Base-by-base conservation (phyloP, 2,888 invertebrate species). In the Eupelmus urozonus region DNA sequence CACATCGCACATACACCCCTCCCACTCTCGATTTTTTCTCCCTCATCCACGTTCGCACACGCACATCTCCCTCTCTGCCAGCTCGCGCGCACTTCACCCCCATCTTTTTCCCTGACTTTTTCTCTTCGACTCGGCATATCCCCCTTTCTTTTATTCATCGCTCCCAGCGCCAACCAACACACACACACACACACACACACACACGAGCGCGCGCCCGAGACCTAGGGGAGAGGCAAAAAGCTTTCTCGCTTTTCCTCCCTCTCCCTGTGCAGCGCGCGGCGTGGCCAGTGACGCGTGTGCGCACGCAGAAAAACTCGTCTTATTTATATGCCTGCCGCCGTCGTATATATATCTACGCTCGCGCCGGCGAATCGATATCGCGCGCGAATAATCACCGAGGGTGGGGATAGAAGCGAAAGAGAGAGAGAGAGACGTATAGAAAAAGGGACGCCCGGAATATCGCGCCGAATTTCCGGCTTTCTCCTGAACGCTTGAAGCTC, bases 271-370 rank as follows among this genome's bases (percentile, higher is more conserved):
- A 13, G 45, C 45, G 86, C 82, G 86, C 84, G 86, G 86, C 86
- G 87, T 84, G 85, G 85, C 82, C 88, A 88, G 87, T 88, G 88
- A 88, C 88, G 88, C 88, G 88, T 88, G 86, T 87, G 88, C 78
- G 80, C 87, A 88, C 88, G 87, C 87, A 87, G 88, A 88, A 88
- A 78, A 88, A 88, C 88, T 88, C 88, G 87, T 86, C 88, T 88
- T 88, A 88, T 88, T 89, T 88, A 88, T 88, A 87, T 87, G 87
- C 86, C 85, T 84, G 83, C 83, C 84, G 83, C 84, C 84, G n/a
- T n/a, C n/a, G n/a, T n/a, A n/a, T n/a, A n/a, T n/a, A n/a, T 81
- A 63, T 51, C 74, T 66, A 72, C 79, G 72, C 71, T 49, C 75
- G 62, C 78, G n/a, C n/a, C n/a, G 83, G 82, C 83, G 83, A 87